Evolutionary conservation across 2,797 vertebrate species (phyloP), one percentile per base, ranked within the genome.

Genomic region (Peromyscus aztecus): DNA sequence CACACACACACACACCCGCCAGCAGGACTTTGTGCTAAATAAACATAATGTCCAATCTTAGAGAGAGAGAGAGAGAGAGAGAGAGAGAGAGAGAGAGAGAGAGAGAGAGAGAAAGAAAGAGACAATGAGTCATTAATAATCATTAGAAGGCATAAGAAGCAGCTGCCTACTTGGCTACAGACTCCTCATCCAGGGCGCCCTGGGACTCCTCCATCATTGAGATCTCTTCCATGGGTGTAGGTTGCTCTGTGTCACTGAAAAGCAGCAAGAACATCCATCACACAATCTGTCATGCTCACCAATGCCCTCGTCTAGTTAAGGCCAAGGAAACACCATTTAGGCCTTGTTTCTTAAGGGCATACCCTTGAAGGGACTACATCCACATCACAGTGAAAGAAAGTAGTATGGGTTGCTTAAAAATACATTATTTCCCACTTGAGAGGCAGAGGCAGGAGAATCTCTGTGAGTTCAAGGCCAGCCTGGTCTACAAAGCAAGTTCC

Each of bases 231-330:
- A 96, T 16, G 2, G 98, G 75, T 1, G 96, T 91, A 89, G 97
- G 92, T 14, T 98, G 98, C 97, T 99, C 99, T 40, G 93, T 75
- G 8, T 99, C 99, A 98, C 99, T 99, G 97, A 77, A 97, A 90
- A 97, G 98, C 19, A 96, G 82, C 23, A 95, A 98, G 85, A 86
- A 77, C 13, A 71, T 80, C 13, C 3, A 49, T 97, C 94, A 97
- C 4, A 90, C 78, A 78, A 27, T 11, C 8, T 2, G 5, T 24
- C 65, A 78, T 46, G 83, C 14, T 34, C 40, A 57, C 13, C 34
- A 57, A 9, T 6, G 43, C 16, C 14, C 73, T 69, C 8, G 14
- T 8, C 27, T 16, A 59, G 4, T 55, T n/a, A 67, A 86, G 73
- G 76, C 1, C 31, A 6, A 78, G 43, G 81, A 57, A 31, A 82